Evolutionary conservation across 1,140 invertebrate species (phyloP), one percentile per base, ranked within the genome.

Genomic region (Maniola jurtina): DNA sequence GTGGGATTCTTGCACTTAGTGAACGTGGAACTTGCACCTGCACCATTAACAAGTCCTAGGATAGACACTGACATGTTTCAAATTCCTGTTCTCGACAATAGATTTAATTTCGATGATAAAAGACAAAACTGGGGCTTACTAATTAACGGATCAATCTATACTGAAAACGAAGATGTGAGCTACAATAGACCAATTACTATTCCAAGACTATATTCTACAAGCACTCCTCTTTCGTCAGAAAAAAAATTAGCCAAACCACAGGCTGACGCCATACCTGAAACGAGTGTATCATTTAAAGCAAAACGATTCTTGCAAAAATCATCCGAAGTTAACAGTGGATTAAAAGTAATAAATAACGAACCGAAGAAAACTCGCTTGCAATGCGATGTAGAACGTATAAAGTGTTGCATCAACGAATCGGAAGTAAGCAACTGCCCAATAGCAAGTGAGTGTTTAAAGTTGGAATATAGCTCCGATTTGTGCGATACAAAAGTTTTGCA

Each of bases 91-190:
- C 7, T 52, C 5, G 16, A 6, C 14, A 52, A 52, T 25, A 52
- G 48, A 52, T 52, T 25, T 61, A 36, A 11, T 14, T 65, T 83
- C 59, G 83, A 86, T 11, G 85, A 81, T 36, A 61, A 70, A 3
- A 71, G 76, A 54, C 81, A 79, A 62, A 80, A 79, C 56, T 82
- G 79, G 77, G 77, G 79, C 25, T 14, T 76, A 2, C 54, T 77
- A n/a, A 47, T 70, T 8, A 74, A 77, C 40, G 64, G 73, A 33
- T 64, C 45, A 9, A 61, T 55, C 15, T 52, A 61, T 6, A 52
- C 71, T 47, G 72, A 78, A 50, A 64, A 14, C 0, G 48, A 52
- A 9, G 48, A 16, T 25, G 15, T 11, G 7, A 52, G 8, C 10
- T 16, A 52, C 10, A 13, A 16, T 11, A 52, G 16, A 14, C 48